Evolutionary conservation across 2,888 invertebrate genomes (phyloP), one percentile per base, ranked within the genome.

Genomic region (Eulithis prunata): DNA sequence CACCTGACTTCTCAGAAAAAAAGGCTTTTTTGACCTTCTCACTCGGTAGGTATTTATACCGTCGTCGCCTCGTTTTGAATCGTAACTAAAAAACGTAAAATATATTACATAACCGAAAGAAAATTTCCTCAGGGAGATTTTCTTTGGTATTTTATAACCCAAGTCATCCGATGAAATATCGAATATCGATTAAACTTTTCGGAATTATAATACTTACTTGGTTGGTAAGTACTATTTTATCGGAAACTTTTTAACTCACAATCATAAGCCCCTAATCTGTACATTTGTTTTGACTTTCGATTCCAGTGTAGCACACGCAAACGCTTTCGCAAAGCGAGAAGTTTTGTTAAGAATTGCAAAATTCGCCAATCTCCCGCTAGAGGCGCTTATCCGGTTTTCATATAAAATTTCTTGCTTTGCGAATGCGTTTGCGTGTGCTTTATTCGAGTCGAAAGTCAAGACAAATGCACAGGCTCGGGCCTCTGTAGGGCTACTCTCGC

Each of bases 71-170:
- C 69, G 66, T 69, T 70, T 69, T 58, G 61, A 58, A 68, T 72
- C 71, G 73, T 77, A 71, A 76, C 71, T 73, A 72, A 66, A 69
- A 72, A 71, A 71, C 68, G 68, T 70, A 67, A 68, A 76, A 75
- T 62, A 64, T 66, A 69, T 13, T 61, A 64, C 59, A 62, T 65
- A 66, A 62, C 62, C 56, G 62, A 56, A 66, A 55, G 41, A 41
- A 66, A n/a, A 45, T 45, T 3, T 45, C n/a, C n/a, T 45, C 45
- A 45, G 10, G 4, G n/a, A 56, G 62, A 65, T 70, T 73, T 72
- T 61, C 38, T 71, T 72, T 3, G 10, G 41, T 68, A 53, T 64
- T 64, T 70, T 14, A 57, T 63, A 45, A 57, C 28, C 53, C 28
- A 57, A 55, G 53, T 70, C 36, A 49, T 28, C 21, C 52, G 49